Conservation (phyloP, 2,888 invertebrate species). For the Epicampocera succincta region DNA sequence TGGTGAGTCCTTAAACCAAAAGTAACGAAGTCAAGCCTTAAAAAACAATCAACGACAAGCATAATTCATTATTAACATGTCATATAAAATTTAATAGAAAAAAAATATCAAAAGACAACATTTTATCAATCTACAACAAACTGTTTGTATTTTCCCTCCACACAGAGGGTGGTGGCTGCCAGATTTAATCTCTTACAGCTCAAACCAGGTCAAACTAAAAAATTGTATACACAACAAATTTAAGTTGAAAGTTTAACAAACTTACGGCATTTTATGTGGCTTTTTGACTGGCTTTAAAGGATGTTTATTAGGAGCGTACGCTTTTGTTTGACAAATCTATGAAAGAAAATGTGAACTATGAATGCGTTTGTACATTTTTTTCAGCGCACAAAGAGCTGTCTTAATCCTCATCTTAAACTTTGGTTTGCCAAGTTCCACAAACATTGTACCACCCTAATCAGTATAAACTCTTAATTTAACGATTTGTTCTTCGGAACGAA, state of each 20-base stretch:
- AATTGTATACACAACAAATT: slow-evolving; percentile 12
- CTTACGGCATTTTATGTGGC: slow-evolving; percentile 58
- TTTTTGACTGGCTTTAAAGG: slow-evolving; percentile 43
- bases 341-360: too few species aligned
- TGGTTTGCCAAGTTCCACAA: too few species aligned
- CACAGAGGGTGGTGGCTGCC: neutral
- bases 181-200: neutral
- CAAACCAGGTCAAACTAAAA: slow-evolving; percentile 22
- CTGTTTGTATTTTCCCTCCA: neutral
- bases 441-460: neutral
- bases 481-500: slow-evolving; percentile 47
- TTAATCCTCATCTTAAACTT: too few species aligned
- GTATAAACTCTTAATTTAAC: neutral
- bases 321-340: too few species aligned
- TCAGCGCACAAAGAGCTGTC: too few species aligned
- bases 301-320: neutral
- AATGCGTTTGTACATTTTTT: too few species aligned
- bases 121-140: slow-evolving; percentile 74
- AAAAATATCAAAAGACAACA: slow-evolving; percentile 75
- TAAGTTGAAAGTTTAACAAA: slow-evolving; percentile 42
- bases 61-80: slow-evolving; percentile 78
- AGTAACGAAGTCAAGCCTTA: slow-evolving; percentile 43
- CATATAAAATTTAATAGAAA: slow-evolving; percentile 70
- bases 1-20: neutral
- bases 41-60: slow-evolving; percentile 48